phyloP scores from a whole-genome alignment of 2,888 invertebrate genomes.

The Himalopsyche kuldschensis region DNA sequence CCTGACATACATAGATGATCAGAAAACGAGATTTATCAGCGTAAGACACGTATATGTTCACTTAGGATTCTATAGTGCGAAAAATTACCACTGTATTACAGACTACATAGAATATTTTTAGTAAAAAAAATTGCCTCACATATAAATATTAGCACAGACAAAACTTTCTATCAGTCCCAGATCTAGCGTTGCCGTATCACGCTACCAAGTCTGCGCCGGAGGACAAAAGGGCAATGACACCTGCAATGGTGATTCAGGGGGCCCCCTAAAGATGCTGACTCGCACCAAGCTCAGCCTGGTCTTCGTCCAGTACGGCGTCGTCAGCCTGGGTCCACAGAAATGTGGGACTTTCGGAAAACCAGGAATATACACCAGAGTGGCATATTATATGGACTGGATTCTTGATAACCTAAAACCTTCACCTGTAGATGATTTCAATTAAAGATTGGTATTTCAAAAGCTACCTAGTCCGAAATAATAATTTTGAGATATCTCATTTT shows the following conservation, averaged over 20 bases:
- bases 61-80: no score
- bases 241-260: constrained; percentile 70
- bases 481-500: no score
- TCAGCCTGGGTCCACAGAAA: constrained; percentile 56
- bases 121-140: no score
- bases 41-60: no score
- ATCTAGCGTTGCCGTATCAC: constrained; percentile 46
- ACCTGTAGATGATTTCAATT: no score
- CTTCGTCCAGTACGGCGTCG: constrained; percentile 64
- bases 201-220: constrained; percentile 65
- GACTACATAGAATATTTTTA: no score
- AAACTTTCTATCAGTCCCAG: background rate
- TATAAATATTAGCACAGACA: background rate
- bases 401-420: constrained; percentile 51
- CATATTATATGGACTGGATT: constrained; percentile 70
- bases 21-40: no score
- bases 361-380: constrained; percentile 69
- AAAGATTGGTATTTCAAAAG: no score
- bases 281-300: constrained; percentile 48
- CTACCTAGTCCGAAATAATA: no score
- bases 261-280: constrained; percentile 60
- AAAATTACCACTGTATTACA: no score
- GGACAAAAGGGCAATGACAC: constrained; percentile 62
- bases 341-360: constrained; percentile 64
- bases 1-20: no score